phyloP scores from a whole-genome alignment of 2,797 vertebrate species.

The Pseudochirops cupreus region DNA sequence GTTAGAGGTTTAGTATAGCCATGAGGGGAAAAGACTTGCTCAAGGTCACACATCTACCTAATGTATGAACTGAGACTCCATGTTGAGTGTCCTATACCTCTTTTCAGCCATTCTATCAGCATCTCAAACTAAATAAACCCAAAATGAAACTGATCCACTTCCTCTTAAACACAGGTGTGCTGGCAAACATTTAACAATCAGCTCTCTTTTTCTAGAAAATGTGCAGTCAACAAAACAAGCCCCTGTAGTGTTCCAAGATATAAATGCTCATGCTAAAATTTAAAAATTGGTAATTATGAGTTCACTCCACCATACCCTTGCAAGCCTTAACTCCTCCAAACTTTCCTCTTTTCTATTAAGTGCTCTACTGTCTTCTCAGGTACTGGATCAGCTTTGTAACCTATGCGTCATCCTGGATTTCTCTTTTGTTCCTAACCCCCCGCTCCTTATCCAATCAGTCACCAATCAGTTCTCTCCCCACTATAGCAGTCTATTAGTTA shows the following conservation, averaged over 20 bases:
- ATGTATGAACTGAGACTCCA: background rate
- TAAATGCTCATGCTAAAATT: background rate
- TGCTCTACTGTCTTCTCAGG: background rate
- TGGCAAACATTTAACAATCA: background rate
- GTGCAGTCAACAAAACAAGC: background rate
- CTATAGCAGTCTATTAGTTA: background rate
- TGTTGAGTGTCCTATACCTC: background rate
- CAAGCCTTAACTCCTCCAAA: background rate
- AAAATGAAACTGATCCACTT: background rate
- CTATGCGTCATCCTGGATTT: background rate
- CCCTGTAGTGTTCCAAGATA: background rate
- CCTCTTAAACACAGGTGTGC: background rate
- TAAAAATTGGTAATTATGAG: background rate
- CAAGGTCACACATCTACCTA: background rate
- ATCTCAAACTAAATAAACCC: background rate
- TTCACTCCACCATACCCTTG: background rate
- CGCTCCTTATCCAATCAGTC: background rate
- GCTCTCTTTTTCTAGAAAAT: background rate
- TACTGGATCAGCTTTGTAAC: background rate
- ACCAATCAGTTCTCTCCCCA: background rate
- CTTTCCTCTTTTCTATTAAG: background rate
- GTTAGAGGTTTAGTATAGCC: background rate
- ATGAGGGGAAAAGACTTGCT: background rate
- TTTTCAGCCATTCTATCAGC: background rate
- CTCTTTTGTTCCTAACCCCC: background rate